Evolutionary conservation across 2,888 invertebrate genomes (phyloP), one percentile per base, ranked within the genome.

Genomic region (Philopedon plagiatum): DNA sequence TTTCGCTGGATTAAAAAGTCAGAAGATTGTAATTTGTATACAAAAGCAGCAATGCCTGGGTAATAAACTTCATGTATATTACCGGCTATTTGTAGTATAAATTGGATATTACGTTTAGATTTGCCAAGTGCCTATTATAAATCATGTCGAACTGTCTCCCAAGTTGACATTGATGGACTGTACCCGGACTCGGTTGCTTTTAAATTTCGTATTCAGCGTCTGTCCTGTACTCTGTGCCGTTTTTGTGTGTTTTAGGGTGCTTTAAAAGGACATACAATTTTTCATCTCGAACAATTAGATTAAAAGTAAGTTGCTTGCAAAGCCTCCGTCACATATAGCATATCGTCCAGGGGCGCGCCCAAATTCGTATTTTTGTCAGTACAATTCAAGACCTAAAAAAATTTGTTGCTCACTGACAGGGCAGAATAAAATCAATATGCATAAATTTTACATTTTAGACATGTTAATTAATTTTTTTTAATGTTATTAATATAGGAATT

Each of bases 91-190:
- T 75, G 75, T 73, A 73, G 71, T 68, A 75, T 75, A 75, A 75
- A 75, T 75, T 75, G 75, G 75, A 73, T 75, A 73, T 75, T 73
- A 75, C 73, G 75, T 75, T 75, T 75, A 75, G 66, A 73, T 75
- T 75, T 73, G 72, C 69, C 73, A 66, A 65, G 75, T 75, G 67
- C 63, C 67, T 63, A 61, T 72, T 73, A 75, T 75, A 75, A 75
- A 75, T 75, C 75, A 75, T 75, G 75, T 73, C 68, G 71, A 73
- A 71, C 66, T 75, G 75, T 75, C 75, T 75, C 60, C 61, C 57
- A 71, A 64, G 75, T 71, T 75, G 75, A 75, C 75, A 73, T 71
- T 75, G 75, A 75, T 75, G 73, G 73, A 75, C 75, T 70, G 71
- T 73, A 56, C 67, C 54, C 58, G 56, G 58, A 61, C 64, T 44